These are phyloP conservation scores for Thermophis baileyi DNA, from an alignment of 2,113 vertebrate species.

Conservation along the genomic window DNA sequence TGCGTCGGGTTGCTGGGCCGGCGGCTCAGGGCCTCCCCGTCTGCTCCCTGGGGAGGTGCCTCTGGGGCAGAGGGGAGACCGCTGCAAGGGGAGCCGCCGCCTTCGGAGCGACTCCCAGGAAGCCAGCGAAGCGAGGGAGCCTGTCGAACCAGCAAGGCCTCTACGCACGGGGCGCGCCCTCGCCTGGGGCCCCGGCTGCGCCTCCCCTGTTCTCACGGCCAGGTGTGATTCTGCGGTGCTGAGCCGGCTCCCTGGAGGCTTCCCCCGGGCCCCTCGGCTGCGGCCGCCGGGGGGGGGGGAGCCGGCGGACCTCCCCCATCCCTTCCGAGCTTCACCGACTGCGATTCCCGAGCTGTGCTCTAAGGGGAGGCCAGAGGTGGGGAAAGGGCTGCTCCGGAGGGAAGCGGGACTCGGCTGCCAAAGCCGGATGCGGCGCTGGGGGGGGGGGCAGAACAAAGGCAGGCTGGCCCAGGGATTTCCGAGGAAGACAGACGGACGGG, in stretches of 20 bases:
- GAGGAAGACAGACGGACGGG: too few species aligned
- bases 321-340: background rate
- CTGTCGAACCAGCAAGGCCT: background rate
- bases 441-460: background rate
- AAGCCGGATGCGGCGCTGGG: background rate
- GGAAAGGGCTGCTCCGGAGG: background rate
- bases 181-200: background rate
- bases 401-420: background rate
- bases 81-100: background rate
- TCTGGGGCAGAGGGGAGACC: background rate
- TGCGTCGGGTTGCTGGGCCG: background rate
- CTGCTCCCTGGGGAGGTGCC: background rate
- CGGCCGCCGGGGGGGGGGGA: background rate
- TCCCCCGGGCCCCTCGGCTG: background rate
- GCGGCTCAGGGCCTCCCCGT: background rate
- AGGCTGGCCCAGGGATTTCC: background rate
- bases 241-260: background rate
- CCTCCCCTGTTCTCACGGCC: background rate
- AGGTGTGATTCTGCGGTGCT: background rate
- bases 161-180: background rate
- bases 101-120: background rate
- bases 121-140: background rate
- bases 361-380: background rate
- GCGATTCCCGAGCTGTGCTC: background rate
- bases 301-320: background rate